These are phyloP conservation scores for Cartodere bifasciata DNA, from an alignment of 2,888 invertebrate genomes.

Conservation along the genomic window DNA sequence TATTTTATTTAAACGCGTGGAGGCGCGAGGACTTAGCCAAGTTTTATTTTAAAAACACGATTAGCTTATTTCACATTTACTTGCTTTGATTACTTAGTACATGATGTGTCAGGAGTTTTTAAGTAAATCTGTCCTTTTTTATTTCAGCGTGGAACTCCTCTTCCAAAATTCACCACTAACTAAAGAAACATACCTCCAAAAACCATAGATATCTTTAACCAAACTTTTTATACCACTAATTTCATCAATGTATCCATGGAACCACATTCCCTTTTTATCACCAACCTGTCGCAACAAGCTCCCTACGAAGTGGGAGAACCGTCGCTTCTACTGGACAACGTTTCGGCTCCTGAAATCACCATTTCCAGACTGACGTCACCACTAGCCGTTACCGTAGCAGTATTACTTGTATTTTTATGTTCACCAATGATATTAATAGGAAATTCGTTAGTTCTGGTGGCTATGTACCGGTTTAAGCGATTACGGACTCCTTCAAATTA, in stretches of 20 bases:
- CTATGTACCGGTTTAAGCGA: constrained; percentile 46
- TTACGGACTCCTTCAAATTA: constrained; percentile 49
- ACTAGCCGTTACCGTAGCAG: constrained; percentile 36
- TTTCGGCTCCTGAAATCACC: constrained; percentile 26
- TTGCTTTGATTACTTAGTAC: too few relatives aligned
- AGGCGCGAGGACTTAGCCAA: too few relatives aligned
- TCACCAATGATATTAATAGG: constrained; percentile 46
- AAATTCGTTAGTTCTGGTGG: constrained; percentile 44
- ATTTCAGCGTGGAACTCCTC: too few relatives aligned
- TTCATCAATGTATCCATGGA: constrained; percentile 28
- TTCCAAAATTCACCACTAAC: too few relatives aligned
- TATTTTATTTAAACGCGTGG: too few relatives aligned
- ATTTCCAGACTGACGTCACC: constrained; percentile 31
- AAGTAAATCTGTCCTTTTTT: too few relatives aligned
- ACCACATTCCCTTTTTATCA: constrained; percentile 20
- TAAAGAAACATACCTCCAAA: too few relatives aligned
- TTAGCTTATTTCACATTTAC: too few relatives aligned
- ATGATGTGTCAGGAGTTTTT: too few relatives aligned
- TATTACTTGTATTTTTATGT: constrained; percentile 39
- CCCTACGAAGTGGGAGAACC: constrained; percentile 23
- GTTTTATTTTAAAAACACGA: too few relatives aligned
- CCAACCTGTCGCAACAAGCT: constrained; percentile 27
- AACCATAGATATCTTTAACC: too few relatives aligned
- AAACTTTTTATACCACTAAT: constrained; percentile 13
- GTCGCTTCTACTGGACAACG: constrained; percentile 23